phyloP scores from a whole-genome alignment of 2,797 vertebrate species.

The Mus minutoides region DNA sequence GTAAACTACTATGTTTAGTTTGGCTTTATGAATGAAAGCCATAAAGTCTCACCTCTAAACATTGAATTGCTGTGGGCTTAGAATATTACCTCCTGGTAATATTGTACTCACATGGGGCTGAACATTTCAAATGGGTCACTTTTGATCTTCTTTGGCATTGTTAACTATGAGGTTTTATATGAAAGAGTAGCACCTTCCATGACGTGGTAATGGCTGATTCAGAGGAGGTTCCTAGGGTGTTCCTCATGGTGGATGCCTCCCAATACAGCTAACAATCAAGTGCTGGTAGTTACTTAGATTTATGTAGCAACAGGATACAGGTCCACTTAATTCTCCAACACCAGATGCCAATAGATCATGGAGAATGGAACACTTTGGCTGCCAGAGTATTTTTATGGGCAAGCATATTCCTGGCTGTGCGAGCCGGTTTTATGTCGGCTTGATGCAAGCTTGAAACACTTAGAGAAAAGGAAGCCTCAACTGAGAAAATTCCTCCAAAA shows the following conservation, averaged over 20 bases:
- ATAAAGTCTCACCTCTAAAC: not conserved
- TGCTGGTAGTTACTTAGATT: not conserved
- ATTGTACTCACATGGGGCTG: not conserved
- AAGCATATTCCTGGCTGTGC: not conserved
- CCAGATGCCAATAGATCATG: not conserved
- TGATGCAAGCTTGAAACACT: not conserved
- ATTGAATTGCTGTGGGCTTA: not conserved
- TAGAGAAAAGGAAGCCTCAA: not conserved
- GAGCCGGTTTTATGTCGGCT: not conserved
- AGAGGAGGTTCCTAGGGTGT: not conserved
- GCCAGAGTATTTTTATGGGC: not conserved
- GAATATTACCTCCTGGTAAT: not conserved
- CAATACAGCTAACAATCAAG: not conserved
- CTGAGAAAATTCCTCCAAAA: not conserved
- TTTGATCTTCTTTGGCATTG: slow-evolving; percentile 16
- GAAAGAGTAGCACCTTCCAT: not conserved
- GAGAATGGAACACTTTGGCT: not conserved
- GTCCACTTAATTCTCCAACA: not conserved
- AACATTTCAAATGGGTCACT: not conserved
- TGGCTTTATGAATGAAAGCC: not conserved
- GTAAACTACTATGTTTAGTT: not conserved
- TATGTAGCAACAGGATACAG: not conserved
- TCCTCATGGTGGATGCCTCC: not conserved
- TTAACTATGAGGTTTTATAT: not conserved
- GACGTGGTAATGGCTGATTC: not conserved